phyloP scores from a whole-genome alignment of 2,888 invertebrate genomes.

The Pimpla rufipes region DNA sequence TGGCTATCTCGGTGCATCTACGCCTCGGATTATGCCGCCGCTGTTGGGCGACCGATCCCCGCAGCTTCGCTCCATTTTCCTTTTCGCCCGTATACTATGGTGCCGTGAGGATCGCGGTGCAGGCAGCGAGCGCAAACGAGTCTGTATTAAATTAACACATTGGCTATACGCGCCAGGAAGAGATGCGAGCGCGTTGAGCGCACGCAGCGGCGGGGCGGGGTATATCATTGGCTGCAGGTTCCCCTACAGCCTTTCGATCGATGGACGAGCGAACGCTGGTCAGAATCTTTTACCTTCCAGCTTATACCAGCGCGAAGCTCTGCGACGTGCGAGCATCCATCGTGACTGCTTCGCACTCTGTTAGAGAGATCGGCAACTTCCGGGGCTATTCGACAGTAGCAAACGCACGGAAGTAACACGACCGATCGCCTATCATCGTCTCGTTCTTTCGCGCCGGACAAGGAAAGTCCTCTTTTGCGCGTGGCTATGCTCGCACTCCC shows the following conservation, averaged over 20 bases:
- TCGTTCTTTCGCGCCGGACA: conserved; percentile 23
- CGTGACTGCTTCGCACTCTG: conserved; percentile 41
- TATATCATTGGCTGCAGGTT: not conserved
- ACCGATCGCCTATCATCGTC: conserved; percentile 45
- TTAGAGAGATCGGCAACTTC: conserved; percentile 64
- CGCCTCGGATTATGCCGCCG: conserved; percentile 81
- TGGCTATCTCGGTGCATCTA: conserved; percentile 78
- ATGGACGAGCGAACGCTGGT: conserved; percentile 37
- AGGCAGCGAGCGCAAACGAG: conserved; percentile 31
- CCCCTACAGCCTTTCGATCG: conserved; percentile 48
- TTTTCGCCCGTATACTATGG: conserved; percentile 66
- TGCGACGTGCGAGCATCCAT: conserved; percentile 36
- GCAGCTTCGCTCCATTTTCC: conserved; percentile 72
- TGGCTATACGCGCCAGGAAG: conserved; percentile 70
- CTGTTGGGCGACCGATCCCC: conserved; percentile 51
- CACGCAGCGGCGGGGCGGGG: not conserved
- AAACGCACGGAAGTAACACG: conserved; percentile 64
- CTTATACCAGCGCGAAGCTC: conserved; percentile 30
- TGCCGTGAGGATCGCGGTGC: conserved; percentile 18
- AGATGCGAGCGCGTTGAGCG: conserved; percentile 37
- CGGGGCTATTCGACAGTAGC: conserved; percentile 55
- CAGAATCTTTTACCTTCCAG: conserved; percentile 44
- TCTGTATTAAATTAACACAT: conserved; percentile 71
- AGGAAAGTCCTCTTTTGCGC: not conserved
- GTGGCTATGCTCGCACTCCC: not conserved